Evolutionary conservation across 2,113 vertebrate genomes (phyloP).

Genomic region (Ovibos moschatus): DNA sequence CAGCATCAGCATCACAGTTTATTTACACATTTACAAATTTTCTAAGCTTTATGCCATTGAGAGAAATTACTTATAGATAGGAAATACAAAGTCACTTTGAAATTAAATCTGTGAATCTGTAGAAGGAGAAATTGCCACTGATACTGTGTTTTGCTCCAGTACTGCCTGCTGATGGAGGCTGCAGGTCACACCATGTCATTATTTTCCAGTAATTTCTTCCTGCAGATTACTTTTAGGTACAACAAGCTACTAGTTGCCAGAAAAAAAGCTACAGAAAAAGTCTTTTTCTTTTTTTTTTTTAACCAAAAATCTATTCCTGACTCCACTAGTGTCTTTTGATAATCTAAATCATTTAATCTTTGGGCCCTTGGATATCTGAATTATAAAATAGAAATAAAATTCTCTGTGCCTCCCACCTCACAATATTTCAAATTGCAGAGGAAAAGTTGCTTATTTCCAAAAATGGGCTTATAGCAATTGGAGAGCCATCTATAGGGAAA

Average conservation of each 20-base stretch:
- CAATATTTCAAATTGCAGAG: neutral
- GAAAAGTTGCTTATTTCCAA: neutral
- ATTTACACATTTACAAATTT: neutral
- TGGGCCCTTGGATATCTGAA: neutral
- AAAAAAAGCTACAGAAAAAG: neutral
- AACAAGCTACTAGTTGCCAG: neutral
- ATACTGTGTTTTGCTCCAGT: neutral
- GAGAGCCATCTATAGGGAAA: neutral
- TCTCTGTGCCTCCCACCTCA: neutral
- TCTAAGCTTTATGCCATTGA: neutral
- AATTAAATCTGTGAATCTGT: neutral
- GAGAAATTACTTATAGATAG: neutral
- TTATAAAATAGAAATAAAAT: neutral
- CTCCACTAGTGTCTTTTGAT: neutral
- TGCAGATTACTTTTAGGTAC: neutral
- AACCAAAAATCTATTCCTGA: neutral
- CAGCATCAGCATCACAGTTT: neutral
- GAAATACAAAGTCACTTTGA: neutral
- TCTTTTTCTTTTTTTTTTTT: neutral
- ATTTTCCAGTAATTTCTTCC: neutral
- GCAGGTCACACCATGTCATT: neutral
- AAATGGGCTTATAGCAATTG: neutral
- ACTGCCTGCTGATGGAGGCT: neutral
- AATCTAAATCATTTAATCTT: neutral
- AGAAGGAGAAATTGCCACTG: neutral